Percentiles rank a stretch among this genome's conserved stretches.
These are phyloP conservation scores for Zapus hudsonius DNA, from an alignment of 2,113 vertebrate genomes.

Conservation along the genomic window DNA sequence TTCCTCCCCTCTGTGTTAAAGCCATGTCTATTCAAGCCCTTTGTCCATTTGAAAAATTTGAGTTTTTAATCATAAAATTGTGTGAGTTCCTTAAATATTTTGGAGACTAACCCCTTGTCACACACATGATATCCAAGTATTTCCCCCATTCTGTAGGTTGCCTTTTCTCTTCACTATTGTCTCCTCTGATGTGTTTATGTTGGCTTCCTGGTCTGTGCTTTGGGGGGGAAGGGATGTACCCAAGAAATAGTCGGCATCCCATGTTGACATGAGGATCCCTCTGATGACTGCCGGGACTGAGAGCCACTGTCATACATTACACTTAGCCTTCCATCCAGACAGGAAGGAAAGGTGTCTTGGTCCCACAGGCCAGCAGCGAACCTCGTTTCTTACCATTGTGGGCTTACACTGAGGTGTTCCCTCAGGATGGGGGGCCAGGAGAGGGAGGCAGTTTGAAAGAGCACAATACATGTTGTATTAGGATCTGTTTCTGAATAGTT, in stretches of 20 bases:
- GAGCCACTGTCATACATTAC: neutral
- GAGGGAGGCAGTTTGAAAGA: neutral
- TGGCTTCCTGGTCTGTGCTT: neutral
- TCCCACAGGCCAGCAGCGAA: neutral
- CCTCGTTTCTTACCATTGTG: neutral
- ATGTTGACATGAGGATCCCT: too few relatives aligned
- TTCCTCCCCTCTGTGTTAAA: neutral
- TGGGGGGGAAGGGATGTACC: neutral
- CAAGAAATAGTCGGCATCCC: neutral
- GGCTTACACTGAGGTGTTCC: neutral
- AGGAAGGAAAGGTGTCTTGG: neutral
- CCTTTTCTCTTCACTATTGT: neutral
- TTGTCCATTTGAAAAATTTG: neutral
- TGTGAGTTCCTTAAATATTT: neutral
- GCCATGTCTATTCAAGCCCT: neutral
- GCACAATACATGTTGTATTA: neutral
- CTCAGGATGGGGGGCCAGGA: neutral
- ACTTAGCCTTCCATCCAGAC: neutral
- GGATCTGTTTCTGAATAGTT: conserved; percentile 3
- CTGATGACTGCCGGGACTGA: neutral
- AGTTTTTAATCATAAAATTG: too few relatives aligned
- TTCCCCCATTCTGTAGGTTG: neutral
- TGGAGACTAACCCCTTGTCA: neutral
- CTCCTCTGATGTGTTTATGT: neutral
- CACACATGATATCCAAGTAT: neutral